A percentile compares a stretch with the other conserved stretches of the same genome.
These are phyloP conservation scores for Umimayanthus kanabou DNA, from an alignment of 92 coral and sea anemone genomes.

Conservation along the genomic window DNA sequence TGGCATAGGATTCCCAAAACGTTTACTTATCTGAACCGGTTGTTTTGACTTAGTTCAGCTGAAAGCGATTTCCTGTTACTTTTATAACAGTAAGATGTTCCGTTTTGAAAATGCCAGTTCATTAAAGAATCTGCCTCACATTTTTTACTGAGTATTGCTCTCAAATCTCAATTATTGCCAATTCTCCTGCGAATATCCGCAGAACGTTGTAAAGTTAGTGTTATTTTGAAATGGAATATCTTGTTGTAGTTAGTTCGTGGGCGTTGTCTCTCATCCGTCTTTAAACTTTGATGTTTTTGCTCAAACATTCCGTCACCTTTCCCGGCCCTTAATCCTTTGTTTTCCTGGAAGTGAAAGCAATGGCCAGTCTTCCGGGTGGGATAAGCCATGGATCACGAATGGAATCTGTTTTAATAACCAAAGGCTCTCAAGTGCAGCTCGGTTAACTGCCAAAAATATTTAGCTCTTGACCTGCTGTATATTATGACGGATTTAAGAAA, in stretches of 20 bases:
- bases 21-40: no score
- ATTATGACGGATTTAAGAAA: no score
- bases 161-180: no score
- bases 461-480: not conserved
- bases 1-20: no score
- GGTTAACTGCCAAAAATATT: not conserved
- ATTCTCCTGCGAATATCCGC: no score
- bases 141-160: no score
- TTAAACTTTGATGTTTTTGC: not conserved
- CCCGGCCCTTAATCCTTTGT: not conserved
- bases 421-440: not conserved
- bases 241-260: not conserved
- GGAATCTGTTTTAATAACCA: not conserved
- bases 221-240: not conserved
- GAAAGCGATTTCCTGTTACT: no score
- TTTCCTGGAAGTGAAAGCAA: slow-evolving; percentile 10
- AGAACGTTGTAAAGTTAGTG: not conserved
- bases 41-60: no score
- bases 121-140: no score
- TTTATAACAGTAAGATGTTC: no score
- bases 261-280: not conserved
- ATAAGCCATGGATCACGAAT: not conserved
- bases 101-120: no score
- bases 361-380: slow-evolving; percentile 1
- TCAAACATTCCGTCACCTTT: not conserved